A percentile compares a stretch with the other conserved stretches of the same genome.
Conservation (phyloP, 2,113 vertebrate genomes). For the Coptodon rendalli region DNA sequence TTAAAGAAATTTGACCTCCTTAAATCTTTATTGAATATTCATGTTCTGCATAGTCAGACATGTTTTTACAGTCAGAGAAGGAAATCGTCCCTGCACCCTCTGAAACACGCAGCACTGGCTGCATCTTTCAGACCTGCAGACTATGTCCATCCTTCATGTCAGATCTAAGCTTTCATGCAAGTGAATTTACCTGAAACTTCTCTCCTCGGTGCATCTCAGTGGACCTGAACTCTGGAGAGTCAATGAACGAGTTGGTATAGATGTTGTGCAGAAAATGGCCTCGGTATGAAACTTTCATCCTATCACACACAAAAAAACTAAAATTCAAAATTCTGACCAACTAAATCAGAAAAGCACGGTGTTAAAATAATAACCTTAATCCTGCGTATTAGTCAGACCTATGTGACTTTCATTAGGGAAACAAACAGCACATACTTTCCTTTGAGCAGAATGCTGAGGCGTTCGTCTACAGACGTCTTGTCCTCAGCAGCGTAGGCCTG, state of each 20-base stretch:
- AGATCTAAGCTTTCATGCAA: not conserved
- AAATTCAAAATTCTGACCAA: not conserved
- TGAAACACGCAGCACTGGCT: not conserved
- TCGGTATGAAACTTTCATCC: slow-evolving; percentile 97
- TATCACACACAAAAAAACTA: slow-evolving; percentile 54
- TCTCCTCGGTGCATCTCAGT: slow-evolving; percentile 94
- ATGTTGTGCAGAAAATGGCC: slow-evolving; percentile 99
- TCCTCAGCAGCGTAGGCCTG: slow-evolving; percentile 91
- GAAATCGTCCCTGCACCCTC: not conserved
- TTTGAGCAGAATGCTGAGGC: slow-evolving; percentile 93
- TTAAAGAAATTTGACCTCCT: not conserved
- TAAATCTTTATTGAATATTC: not conserved
- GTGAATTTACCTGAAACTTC: slow-evolving; percentile 91
- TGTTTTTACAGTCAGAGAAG: not conserved
- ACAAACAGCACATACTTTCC: slow-evolving; percentile 82
- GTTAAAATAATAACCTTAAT: rapidly evolving
- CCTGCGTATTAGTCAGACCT: not conserved
- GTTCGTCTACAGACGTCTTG: slow-evolving; percentile 95
- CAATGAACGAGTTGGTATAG: slow-evolving; percentile 95
- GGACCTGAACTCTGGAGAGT: slow-evolving; percentile 97
- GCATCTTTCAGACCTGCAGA: not conserved
- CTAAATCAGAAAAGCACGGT: not conserved
- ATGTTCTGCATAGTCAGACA: not conserved
- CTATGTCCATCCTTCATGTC: not conserved
- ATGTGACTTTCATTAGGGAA: not conserved